A percentile compares a stretch with the other conserved stretches of the same genome.
phyloP scores from a whole-genome alignment of 2,113 vertebrate genomes.

The Bubalus kerabau region DNA sequence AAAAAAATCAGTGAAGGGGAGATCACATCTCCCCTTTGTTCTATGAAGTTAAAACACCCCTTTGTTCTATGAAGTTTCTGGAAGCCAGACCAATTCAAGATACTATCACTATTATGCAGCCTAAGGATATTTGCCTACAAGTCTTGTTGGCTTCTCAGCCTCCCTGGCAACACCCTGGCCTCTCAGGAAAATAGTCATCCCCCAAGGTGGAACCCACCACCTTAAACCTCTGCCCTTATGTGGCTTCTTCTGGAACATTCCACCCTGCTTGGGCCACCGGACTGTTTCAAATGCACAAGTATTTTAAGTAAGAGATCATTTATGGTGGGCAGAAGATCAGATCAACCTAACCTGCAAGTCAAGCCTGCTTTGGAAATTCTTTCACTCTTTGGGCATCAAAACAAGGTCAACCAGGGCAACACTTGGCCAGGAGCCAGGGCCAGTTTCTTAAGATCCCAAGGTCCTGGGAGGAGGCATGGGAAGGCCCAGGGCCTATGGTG shows the following conservation, averaged over 20 bases:
- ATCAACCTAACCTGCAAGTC: background rate
- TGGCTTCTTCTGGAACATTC: conserved; percentile 15
- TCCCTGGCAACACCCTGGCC: background rate
- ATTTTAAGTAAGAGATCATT: background rate
- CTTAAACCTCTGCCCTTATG: background rate
- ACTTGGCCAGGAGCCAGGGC: background rate
- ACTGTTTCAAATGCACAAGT: background rate
- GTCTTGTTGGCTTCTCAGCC: background rate
- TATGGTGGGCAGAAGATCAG: background rate
- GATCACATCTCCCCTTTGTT: background rate
- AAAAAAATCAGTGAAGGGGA: background rate
- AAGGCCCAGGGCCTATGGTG: background rate
- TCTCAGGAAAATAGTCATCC: background rate
- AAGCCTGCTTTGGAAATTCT: background rate
- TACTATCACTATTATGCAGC: background rate
- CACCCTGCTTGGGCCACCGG: background rate
- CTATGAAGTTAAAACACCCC: background rate
- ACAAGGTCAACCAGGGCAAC: background rate
- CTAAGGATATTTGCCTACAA: background rate
- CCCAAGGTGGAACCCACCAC: background rate
- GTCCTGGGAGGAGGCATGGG: background rate
- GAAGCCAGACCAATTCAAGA: background rate
- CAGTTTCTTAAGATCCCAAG: background rate
- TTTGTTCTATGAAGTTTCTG: background rate
- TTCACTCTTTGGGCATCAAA: background rate